phyloP scores from a whole-genome alignment of 2,113 vertebrate species.

The Calidris pygmaea region DNA sequence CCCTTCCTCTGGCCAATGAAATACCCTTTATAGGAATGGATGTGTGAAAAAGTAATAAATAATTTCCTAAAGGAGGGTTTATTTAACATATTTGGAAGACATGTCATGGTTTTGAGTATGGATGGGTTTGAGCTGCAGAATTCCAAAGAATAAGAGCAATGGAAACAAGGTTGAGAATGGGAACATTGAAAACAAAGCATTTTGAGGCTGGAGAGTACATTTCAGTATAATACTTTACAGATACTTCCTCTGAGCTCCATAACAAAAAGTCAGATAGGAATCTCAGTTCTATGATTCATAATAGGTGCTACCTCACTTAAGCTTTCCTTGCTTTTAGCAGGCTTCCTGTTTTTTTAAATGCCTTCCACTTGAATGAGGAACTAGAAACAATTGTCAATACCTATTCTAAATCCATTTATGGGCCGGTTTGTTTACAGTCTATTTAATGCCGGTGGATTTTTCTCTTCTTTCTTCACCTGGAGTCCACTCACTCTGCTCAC shows the following conservation, averaged over 20 bases:
- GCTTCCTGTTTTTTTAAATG: conserved; percentile 48
- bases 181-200: background rate
- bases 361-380: background rate
- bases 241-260: conserved; percentile 14
- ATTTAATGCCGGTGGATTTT: background rate
- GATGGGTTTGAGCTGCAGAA: background rate
- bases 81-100: background rate
- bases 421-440: background rate
- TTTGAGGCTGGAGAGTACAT: background rate
- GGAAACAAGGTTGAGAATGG: background rate
- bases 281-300: conserved; percentile 23
- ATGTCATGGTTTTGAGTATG: background rate
- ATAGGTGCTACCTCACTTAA: conserved; percentile 8
- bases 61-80: background rate
- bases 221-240: background rate
- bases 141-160: background rate
- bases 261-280: conserved; percentile 41
- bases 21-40: background rate
- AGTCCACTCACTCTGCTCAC: background rate
- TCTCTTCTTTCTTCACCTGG: background rate
- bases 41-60: background rate
- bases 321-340: conserved; percentile 37
- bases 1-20: background rate
- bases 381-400: conserved; percentile 46
- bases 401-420: background rate